phyloP scores from a whole-genome alignment of 2,888 invertebrate genomes.

The Drosophila neotestacea region DNA sequence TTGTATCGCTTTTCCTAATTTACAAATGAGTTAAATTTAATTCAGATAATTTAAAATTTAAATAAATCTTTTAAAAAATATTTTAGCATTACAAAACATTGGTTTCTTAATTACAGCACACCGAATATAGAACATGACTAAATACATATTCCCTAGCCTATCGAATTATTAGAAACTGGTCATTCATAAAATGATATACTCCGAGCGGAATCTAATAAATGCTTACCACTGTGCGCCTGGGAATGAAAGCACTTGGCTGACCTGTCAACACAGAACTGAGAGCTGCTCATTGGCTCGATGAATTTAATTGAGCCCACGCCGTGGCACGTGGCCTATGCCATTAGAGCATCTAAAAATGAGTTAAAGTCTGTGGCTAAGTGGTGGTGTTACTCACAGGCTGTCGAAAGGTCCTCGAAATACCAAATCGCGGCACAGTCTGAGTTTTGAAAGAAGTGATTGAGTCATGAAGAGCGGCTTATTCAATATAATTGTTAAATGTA shows the following conservation, averaged over 20 bases:
- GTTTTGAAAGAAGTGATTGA: not conserved
- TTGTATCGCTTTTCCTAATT: too few species aligned
- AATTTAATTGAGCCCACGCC: constrained; percentile 45
- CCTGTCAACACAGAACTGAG: constrained; percentile 41
- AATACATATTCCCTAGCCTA: not conserved
- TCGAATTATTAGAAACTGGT: not conserved
- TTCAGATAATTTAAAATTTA: too few species aligned
- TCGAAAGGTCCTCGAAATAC: constrained; percentile 84
- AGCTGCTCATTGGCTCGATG: constrained; percentile 40
- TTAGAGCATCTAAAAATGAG: constrained; percentile 17
- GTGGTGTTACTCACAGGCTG: constrained; percentile 83
- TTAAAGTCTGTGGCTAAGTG: constrained; percentile 17
- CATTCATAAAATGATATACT: not conserved
- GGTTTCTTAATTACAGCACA: too few species aligned
- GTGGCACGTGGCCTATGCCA: constrained; percentile 18
- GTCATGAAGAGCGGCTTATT: not conserved
- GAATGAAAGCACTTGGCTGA: constrained; percentile 55
- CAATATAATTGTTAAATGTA: not conserved
- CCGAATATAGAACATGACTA: too few species aligned
- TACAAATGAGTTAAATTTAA: too few species aligned
- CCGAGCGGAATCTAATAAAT: not conserved
- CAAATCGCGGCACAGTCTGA: constrained; percentile 84
- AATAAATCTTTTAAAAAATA: too few species aligned
- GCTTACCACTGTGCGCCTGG: constrained; percentile 47
- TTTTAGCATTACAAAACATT: too few species aligned